Conservation (phyloP, 2,888 invertebrate species). For the Sphaerophoria rueppellii region DNA sequence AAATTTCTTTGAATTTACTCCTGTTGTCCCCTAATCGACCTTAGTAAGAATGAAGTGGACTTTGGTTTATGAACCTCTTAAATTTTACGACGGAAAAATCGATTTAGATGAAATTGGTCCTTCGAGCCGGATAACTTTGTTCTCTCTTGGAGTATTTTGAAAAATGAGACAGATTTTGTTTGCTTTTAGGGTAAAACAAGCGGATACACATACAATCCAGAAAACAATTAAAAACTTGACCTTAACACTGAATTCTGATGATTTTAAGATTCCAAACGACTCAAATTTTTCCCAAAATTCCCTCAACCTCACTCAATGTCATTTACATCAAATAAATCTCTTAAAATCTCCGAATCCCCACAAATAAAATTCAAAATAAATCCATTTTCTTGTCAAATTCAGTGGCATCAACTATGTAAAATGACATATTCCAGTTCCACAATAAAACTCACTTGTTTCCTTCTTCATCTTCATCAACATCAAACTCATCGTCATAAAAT, state of each 20-base stretch:
- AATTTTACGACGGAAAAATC: background rate
- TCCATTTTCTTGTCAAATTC: slow-evolving; percentile 67
- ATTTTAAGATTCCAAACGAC: background rate
- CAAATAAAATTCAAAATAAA: slow-evolving; percentile 32
- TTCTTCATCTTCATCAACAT: background rate
- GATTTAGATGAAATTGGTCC: slow-evolving; percentile 2
- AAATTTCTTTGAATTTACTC: background rate
- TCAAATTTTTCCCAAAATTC: background rate
- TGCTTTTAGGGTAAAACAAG: too few species aligned
- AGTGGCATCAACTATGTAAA: slow-evolving; percentile 7
- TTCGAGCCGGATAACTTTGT: slow-evolving; percentile 9
- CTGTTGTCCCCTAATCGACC: background rate
- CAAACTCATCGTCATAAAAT: slow-evolving; percentile 13
- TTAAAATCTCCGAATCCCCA: background rate
- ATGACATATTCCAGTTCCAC: slow-evolving; percentile 42
- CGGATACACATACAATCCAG: background rate
- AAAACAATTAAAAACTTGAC: background rate
- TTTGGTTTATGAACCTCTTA: background rate
- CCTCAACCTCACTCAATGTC: slow-evolving; percentile 57
- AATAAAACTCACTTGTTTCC: slow-evolving; percentile 63
- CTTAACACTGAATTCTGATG: background rate
- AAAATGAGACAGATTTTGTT: too few species aligned
- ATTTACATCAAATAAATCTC: slow-evolving; percentile 64
- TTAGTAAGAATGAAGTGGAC: background rate
- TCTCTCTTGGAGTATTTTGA: too few species aligned